phyloP scores from a whole-genome alignment of 2,888 invertebrate genomes.

The Malthinus flaveolus region DNA sequence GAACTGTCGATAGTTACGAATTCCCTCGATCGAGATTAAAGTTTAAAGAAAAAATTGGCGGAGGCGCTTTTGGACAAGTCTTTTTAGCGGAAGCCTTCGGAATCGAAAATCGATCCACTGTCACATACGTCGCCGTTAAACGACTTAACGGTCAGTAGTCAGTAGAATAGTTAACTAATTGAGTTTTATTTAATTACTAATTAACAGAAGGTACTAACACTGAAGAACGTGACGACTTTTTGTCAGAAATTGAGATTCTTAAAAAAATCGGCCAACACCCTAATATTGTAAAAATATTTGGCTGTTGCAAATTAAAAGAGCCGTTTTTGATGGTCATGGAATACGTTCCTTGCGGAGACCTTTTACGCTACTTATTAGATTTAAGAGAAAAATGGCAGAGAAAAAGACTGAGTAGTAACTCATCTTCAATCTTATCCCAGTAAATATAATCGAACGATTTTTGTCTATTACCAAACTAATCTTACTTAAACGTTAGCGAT shows the following conservation, averaged over 20 bases:
- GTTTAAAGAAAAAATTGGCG: slow-evolving; percentile 64
- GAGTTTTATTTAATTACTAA: background rate
- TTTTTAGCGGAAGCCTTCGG: slow-evolving; percentile 66
- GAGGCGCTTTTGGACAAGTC: slow-evolving; percentile 77
- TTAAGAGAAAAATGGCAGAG: slow-evolving; percentile 50
- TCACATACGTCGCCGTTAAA: slow-evolving; percentile 71
- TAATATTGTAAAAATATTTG: slow-evolving; percentile 74
- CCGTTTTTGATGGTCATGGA: slow-evolving; percentile 79
- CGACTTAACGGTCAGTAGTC: slow-evolving; percentile 64
- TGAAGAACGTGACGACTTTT: slow-evolving; percentile 70
- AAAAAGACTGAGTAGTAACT: slow-evolving; percentile 26
- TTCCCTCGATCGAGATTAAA: slow-evolving; percentile 53
- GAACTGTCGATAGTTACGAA: slow-evolving; percentile 42
- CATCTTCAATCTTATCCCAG: slow-evolving; percentile 16
- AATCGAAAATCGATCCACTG: slow-evolving; percentile 55
- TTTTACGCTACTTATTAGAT: slow-evolving; percentile 64
- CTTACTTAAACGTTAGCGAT: slow-evolving; percentile 38
- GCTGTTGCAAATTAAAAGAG: slow-evolving; percentile 70
- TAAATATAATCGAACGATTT: slow-evolving; percentile 1
- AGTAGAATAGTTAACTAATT: background rate
- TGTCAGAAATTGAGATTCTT: slow-evolving; percentile 76
- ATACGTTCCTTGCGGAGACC: slow-evolving; percentile 76
- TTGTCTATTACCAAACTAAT: background rate
- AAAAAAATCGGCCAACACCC: slow-evolving; percentile 76
- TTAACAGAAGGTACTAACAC: slow-evolving; percentile 59